phyloP scores from a whole-genome alignment of 2,113 vertebrate species.

The Hymenochirus boettgeri region DNA sequence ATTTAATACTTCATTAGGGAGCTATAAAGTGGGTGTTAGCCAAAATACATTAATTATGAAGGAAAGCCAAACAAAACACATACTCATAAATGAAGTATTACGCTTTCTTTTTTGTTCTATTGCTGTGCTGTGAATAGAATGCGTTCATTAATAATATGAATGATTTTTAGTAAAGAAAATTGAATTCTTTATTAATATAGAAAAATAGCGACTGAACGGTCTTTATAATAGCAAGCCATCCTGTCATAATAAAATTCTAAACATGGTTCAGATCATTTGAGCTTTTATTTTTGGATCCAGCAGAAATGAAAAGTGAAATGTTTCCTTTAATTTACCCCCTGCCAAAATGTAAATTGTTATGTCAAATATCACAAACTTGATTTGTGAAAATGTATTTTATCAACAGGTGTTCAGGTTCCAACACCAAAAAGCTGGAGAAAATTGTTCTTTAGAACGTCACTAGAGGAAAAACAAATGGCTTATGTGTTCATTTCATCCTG shows the following conservation, averaged over 20 bases:
- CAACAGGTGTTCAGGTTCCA: slow-evolving; percentile 23
- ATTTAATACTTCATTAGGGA: slow-evolving; percentile 24
- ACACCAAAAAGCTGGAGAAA: slow-evolving; percentile 10
- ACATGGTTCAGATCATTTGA: neutral
- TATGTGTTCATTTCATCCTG: neutral
- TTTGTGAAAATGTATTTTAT: slow-evolving; percentile 28
- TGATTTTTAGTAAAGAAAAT: neutral
- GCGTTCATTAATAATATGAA: neutral
- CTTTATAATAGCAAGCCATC: neutral
- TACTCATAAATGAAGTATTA: neutral
- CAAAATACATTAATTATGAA: slow-evolving; percentile 9
- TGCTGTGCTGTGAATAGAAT: neutral
- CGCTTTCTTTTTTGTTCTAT: neutral
- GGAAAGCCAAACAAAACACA: neutral
- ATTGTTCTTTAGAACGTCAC: neutral
- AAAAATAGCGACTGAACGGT: neutral
- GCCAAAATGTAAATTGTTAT: slow-evolving; percentile 29
- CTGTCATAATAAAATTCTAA: slow-evolving; percentile 2
- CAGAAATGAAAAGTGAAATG: neutral
- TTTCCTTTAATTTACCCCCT: slow-evolving; percentile 21
- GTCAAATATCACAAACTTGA: slow-evolving; percentile 17
- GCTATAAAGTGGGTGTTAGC: neutral
- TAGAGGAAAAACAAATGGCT: slow-evolving; percentile 9
- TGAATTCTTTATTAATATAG: neutral
- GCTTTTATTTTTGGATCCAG: neutral